Base-by-base conservation (phyloP, 23 tunicate genomes). In the Styela plicata region DNA sequence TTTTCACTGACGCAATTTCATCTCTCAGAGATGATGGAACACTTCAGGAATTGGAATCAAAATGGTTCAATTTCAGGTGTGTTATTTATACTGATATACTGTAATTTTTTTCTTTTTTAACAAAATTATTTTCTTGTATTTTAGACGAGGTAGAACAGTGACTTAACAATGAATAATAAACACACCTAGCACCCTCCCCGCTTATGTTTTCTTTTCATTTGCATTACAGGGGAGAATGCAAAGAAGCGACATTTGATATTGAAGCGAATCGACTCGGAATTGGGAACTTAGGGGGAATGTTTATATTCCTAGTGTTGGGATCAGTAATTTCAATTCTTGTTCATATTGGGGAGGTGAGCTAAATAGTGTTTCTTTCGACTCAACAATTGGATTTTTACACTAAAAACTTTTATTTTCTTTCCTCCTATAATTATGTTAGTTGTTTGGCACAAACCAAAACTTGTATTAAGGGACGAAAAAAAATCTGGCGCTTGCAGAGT, bases 231-330 rank as follows among this genome's bases (percentile, higher is more conserved):
- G 74, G 85, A 23, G 89, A 86, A 69, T 86, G 89, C 63, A 86
- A 64, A 36, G 89, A 86, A 61, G 84, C 89, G 18, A 31, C 89
- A 0, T 86, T 86, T 53, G 89, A 86, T 63, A 86, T 86, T 64
- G 89, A 86, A 69, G 69, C 89, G 10, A 86, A 86, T 33, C 79
- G 89, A 37, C 79, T 86, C 1, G 89, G 89, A 13, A 79, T 86
- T 20, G 89, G 89, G 25, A 86, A 86, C 69, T 75, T 86, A 27
- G 89, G 89, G 5, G 89, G 89, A 69, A 86, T 86, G 89, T 86
- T 86, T 53, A 86, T 86, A 36, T 37, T 80, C 19, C 69, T 86
- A 31, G 52, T 86, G 7, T 69, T 86, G 37, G 89, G 89, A 34
- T 79, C 83, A 18, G 52, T 79, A 30, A 22, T 79, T 28, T 66